Evolutionary conservation across 2,797 vertebrate species (phyloP), one percentile per base, ranked within the genome.

Genomic region (Fistularia tabacaria): DNA sequence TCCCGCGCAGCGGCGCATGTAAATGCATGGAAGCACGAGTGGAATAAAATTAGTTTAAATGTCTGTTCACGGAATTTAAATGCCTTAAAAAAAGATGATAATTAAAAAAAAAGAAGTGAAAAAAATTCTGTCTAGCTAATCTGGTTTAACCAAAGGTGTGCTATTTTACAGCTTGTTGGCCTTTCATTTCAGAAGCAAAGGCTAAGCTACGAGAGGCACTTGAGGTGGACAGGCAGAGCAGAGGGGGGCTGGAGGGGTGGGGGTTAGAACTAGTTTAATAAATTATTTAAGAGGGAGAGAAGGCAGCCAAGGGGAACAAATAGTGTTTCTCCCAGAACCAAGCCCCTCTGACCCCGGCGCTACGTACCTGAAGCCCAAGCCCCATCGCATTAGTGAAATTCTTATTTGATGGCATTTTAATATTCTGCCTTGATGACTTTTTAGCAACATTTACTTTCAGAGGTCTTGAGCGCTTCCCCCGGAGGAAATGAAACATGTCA

Each of bases 391-490:
- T 98, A 97, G 95, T 89, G 89, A 93, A 95, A 99, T 98, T 97
- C 94, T 94, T 94, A 94, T 97, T 96, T 99, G 95, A 99, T 99
- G 95, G 94, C 94, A 95, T 99, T 99, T 99, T 99, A 99, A 99
- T 99, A 99, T 99, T 99, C 97, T 98, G 95, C 93, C 94, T 99
- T 99, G 95, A 99, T 99, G 95, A 98, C 95, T 98, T 99, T 98
- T 98, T 98, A 99, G 96, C 94, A 98, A 98, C 95, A 98, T 98
- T 98, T 98, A 98, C 97, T 99, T 98, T 98, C 94, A 84, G 92
- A 93, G 95, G 95, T 98, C 94, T 98, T 90, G 86, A 89, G 92
- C 92, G 90, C 92, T 95, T 89, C 93, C 94, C 95, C 94, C 93
- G 74, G 93, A 98, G 95, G 97, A 99, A 99, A 99, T 99, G 97